Conservation (phyloP, 2,113 vertebrate genomes). For the Alces alces region DNA sequence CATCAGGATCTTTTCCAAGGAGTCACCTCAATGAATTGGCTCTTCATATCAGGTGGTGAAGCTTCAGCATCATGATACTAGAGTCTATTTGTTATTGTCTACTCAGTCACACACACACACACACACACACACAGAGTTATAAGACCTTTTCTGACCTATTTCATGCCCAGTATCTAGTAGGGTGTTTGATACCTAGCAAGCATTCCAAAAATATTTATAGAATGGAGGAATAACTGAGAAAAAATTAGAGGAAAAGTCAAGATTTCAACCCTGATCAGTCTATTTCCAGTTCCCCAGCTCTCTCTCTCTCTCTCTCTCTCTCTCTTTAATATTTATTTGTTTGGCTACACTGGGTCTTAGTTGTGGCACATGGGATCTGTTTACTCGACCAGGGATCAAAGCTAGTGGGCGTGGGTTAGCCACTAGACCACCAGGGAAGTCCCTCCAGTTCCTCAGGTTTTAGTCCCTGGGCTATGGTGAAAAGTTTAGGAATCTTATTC, state of each 20-base stretch:
- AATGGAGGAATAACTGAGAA: neutral
- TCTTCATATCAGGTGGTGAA: neutral
- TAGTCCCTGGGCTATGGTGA: neutral
- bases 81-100: neutral
- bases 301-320: too few species aligned
- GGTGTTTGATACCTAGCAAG: neutral
- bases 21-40: neutral
- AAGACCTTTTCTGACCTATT: neutral
- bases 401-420: neutral
- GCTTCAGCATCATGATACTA: neutral
- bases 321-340: neutral
- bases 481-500: neutral
- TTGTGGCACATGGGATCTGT: neutral
- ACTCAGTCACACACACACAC: fast-evolving
- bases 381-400: neutral
- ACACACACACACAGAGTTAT: neutral
- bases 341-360: neutral
- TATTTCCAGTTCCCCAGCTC: neutral
- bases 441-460: neutral
- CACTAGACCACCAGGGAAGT: neutral
- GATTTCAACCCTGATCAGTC: neutral
- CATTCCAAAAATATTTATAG: neutral
- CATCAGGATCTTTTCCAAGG: neutral
- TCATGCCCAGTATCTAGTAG: neutral
- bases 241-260: neutral